phyloP scores from a whole-genome alignment of 2,113 vertebrate genomes.

The Pogonocichla stellata region DNA sequence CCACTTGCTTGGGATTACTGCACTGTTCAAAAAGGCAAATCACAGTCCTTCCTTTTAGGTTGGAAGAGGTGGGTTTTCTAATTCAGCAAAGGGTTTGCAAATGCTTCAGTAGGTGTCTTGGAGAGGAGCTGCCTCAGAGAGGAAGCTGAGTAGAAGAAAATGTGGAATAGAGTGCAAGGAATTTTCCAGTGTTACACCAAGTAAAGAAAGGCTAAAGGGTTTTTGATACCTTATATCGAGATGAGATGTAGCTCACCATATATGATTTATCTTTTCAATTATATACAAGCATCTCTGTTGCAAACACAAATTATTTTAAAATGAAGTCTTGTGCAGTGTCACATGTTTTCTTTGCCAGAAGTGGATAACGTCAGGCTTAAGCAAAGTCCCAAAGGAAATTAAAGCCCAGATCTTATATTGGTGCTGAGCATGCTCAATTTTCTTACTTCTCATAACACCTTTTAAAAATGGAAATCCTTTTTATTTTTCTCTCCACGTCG shows the following conservation, averaged over 20 bases:
- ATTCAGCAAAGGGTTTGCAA: background rate
- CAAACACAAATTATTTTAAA: background rate
- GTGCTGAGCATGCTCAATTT: background rate
- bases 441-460: background rate
- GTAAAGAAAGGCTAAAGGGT: background rate
- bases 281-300: background rate
- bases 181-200: background rate
- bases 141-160: background rate
- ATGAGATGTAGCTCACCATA: background rate
- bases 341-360: background rate
- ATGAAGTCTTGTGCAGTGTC: background rate
- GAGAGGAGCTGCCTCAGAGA: background rate
- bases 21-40: background rate
- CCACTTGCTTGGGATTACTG: constrained; percentile 38
- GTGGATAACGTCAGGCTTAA: background rate
- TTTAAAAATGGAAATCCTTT: background rate
- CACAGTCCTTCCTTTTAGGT: background rate
- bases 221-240: background rate
- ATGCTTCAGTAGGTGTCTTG: background rate
- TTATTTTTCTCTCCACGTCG: background rate
- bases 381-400: background rate
- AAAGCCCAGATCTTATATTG: background rate
- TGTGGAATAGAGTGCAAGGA: background rate
- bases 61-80: background rate
- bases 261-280: background rate